A percentile compares a stretch with the other conserved stretches of the same genome.
phyloP scores from a whole-genome alignment of 2,113 vertebrate species.

The Neodon shergylaensis region DNA sequence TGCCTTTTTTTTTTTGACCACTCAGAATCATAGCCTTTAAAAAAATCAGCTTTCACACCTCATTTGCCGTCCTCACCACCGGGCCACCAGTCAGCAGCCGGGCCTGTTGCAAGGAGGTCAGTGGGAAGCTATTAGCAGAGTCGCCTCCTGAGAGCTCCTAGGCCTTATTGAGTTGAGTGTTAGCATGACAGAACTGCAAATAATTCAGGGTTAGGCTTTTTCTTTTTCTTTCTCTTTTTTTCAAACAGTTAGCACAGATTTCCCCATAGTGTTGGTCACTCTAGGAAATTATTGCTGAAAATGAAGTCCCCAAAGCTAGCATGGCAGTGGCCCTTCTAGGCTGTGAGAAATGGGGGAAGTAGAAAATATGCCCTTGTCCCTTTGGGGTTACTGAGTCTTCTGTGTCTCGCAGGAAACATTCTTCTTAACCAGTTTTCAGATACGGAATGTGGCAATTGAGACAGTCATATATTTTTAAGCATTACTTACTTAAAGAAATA shows the following conservation, averaged over 20 bases:
- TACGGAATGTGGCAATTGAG: neutral
- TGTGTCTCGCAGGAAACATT: conserved; percentile 53
- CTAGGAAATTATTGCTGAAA: conserved; percentile 88
- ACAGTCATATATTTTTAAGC: neutral
- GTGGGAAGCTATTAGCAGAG: conserved; percentile 89
- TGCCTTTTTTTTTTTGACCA: conserved; percentile 74
- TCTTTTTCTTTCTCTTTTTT: conserved; percentile 84
- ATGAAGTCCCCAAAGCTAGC: conserved; percentile 85
- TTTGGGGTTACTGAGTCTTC: conserved; percentile 63
- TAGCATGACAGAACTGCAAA: conserved; percentile 90
- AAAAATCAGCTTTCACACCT: conserved; percentile 87
- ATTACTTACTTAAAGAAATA: conserved; percentile 58
- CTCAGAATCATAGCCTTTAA: conserved; percentile 84
- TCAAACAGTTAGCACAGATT: conserved; percentile 88
- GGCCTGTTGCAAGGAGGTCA: conserved; percentile 85
- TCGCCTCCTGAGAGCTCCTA: conserved; percentile 86
- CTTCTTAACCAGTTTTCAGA: conserved; percentile 28
- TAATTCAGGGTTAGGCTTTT: conserved; percentile 84
- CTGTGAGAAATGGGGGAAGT: conserved; percentile 75
- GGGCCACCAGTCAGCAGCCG: conserved; percentile 84
- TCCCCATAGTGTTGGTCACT: conserved; percentile 90
- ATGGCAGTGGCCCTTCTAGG: conserved; percentile 80
- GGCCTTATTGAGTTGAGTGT: conserved; percentile 89
- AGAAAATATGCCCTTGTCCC: conserved; percentile 76
- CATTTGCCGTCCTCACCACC: conserved; percentile 87